Conservation (phyloP, 1,140 invertebrate species). For the Drosophila parvula region DNA sequence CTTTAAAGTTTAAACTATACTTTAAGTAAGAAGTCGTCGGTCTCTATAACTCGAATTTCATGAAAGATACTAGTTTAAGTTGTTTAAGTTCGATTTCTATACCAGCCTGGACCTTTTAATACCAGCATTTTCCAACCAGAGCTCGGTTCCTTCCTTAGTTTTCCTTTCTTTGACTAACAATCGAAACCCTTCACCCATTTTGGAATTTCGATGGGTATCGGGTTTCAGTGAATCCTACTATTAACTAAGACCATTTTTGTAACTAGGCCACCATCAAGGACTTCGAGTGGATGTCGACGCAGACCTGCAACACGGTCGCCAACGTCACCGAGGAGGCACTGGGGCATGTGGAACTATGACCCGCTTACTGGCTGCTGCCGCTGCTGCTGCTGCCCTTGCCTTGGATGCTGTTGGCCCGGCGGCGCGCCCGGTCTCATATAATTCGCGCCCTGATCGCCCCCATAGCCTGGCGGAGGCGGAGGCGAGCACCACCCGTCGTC, state of each 20-base stretch:
- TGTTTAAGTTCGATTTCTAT: background rate
- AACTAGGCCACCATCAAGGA: slow-evolving; percentile 84
- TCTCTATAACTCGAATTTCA: background rate
- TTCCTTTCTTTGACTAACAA: background rate
- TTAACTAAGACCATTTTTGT: background rate
- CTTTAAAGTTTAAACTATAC: no score
- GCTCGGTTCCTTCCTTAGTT: background rate
- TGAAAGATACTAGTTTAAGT: background rate
- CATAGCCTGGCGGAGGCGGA: slow-evolving; percentile 28
- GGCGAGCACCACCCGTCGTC: slow-evolving; percentile 13
- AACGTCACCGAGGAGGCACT: slow-evolving; percentile 65
- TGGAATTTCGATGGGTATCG: background rate
- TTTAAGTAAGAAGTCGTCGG: background rate
- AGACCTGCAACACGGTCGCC: slow-evolving; percentile 66
- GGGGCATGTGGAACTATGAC: slow-evolving; percentile 77
- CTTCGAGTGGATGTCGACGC: slow-evolving; percentile 85
- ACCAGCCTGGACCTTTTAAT: background rate
- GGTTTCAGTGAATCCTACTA: background rate
- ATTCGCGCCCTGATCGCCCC: slow-evolving; percentile 35
- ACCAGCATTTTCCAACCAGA: background rate
- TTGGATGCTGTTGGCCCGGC: slow-evolving; percentile 37
- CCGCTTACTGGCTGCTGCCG: slow-evolving; percentile 71
- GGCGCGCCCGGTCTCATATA: slow-evolving; percentile 24
- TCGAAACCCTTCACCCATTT: background rate
- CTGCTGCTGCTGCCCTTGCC: slow-evolving; percentile 64